Percentiles rank a stretch among this genome's conserved stretches.
phyloP scores from a whole-genome alignment of 2,113 vertebrate genomes.

The Mormyrus iriodes region DNA sequence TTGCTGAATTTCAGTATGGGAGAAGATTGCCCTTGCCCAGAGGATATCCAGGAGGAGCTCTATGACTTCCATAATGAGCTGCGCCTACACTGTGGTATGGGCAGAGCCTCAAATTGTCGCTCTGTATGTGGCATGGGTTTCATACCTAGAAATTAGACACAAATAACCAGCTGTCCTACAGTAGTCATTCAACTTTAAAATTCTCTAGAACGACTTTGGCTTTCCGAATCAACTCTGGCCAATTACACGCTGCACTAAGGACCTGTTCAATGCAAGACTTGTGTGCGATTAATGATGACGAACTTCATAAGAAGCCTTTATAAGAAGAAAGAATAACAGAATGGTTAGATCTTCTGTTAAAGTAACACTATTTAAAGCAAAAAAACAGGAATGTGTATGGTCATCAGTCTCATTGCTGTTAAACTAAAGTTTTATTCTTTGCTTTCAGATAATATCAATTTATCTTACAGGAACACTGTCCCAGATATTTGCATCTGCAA shows the following conservation, averaged over 20 bases:
- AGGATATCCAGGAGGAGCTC: conserved; percentile 85
- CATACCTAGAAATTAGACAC: neutral
- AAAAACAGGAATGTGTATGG: neutral
- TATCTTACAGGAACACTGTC: neutral
- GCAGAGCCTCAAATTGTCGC: neutral
- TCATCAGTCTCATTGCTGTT: neutral
- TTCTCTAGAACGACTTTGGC: neutral
- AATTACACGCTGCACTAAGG: neutral
- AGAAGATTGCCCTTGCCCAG: conserved; percentile 92
- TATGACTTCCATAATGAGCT: conserved; percentile 92
- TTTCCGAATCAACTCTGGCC: neutral
- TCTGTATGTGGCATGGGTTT: neutral
- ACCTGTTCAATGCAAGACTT: neutral
- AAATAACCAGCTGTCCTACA: neutral
- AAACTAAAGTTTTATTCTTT: neutral
- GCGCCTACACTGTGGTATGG: conserved; percentile 84
- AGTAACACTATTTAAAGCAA: neutral
- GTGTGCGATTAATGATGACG: neutral
- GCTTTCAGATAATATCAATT: neutral
- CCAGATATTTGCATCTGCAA: neutral
- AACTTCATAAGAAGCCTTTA: neutral
- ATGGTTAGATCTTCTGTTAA: too few species aligned
- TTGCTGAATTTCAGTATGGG: conserved; percentile 87
- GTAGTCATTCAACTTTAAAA: neutral
- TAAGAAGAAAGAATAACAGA: neutral